Evolutionary conservation across 2,113 vertebrate species (phyloP).

Genomic region (Alectura lathami): DNA sequence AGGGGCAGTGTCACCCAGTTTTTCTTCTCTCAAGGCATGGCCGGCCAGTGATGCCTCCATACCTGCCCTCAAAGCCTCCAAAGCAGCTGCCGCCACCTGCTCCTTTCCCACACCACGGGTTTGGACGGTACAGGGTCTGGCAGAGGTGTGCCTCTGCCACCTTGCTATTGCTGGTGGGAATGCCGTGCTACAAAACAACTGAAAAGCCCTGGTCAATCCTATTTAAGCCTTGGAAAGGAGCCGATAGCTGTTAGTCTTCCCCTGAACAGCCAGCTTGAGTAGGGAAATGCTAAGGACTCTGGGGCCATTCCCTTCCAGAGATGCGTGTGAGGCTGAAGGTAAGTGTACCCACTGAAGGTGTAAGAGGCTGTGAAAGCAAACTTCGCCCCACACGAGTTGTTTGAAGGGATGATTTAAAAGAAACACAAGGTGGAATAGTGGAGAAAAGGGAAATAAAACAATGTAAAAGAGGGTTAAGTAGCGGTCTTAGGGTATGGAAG

Average conservation of each 20-base stretch:
- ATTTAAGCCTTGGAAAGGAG: neutral
- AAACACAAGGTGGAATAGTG: neutral
- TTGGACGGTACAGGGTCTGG: neutral
- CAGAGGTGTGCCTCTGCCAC: neutral
- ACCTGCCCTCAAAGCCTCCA: neutral
- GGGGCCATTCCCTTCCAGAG: neutral
- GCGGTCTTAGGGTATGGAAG: neutral
- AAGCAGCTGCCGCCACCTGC: neutral
- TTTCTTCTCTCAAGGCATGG: neutral
- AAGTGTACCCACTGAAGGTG: neutral
- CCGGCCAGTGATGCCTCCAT: neutral
- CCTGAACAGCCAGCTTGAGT: neutral
- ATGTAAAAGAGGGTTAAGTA: neutral
- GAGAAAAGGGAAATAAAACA: neutral
- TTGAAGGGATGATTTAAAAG: neutral
- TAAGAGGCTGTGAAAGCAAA: neutral
- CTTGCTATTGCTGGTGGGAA: neutral
- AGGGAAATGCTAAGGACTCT: neutral
- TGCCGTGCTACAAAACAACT: neutral
- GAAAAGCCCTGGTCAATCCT: neutral
- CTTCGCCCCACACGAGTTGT: neutral
- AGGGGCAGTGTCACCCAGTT: neutral
- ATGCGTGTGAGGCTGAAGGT: neutral
- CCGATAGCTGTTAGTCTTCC: neutral
- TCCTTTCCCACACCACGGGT: neutral